Percentiles rank a stretch among this genome's conserved stretches.
phyloP scores from a whole-genome alignment of 2,113 vertebrate genomes.

The Balaeniceps rex region DNA sequence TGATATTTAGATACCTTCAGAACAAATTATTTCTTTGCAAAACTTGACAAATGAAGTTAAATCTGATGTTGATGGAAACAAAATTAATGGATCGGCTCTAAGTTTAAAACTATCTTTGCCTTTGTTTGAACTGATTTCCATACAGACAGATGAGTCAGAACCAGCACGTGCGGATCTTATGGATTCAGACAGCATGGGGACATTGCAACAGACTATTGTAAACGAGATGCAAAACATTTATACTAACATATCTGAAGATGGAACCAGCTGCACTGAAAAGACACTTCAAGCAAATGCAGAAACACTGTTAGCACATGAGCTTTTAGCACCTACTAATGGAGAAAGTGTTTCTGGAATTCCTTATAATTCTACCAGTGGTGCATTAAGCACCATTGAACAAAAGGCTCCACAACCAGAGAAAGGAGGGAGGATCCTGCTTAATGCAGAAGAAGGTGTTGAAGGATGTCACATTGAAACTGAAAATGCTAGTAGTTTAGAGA shows the following conservation, averaged over 20 bases:
- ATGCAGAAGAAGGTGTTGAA: not conserved
- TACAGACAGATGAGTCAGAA: not conserved
- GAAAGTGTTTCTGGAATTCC: not conserved
- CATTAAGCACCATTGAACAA: not conserved
- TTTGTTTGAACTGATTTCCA: constrained; percentile 12
- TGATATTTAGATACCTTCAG: not conserved
- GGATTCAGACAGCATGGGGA: not conserved
- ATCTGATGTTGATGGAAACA: not conserved
- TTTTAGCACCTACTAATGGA: not conserved
- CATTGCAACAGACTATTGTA: not conserved
- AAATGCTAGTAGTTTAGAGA: not conserved
- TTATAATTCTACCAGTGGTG: not conserved
- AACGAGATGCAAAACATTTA: not conserved
- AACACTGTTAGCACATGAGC: not conserved
- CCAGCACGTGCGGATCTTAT: not conserved
- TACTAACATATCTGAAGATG: not conserved
- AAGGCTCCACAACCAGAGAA: not conserved
- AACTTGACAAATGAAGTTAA: not conserved
- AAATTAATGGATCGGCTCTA: not conserved
- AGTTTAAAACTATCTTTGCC: constrained; percentile 3
- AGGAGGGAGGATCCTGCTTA: not conserved
- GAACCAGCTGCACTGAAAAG: not conserved
- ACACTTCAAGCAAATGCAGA: not conserved
- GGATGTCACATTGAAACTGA: not conserved
- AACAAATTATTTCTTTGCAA: not conserved